phyloP scores from a whole-genome alignment of 2,113 vertebrate species.

The Sisor rabdophorus region DNA sequence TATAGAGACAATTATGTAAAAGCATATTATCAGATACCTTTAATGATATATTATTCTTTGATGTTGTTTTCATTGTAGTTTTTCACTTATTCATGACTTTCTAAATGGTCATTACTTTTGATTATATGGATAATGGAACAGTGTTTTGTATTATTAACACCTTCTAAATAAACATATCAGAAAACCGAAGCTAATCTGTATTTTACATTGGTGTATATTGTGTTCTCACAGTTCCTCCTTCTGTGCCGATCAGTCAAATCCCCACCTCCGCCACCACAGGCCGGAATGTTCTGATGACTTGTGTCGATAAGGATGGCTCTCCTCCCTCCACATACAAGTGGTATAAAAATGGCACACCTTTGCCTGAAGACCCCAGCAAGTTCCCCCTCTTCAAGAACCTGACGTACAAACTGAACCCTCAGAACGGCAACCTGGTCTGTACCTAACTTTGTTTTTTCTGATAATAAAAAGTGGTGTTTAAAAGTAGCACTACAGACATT shows the following conservation, averaged over 20 bases:
- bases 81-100: too few relatives aligned
- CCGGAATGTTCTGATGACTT: slow-evolving; percentile 35
- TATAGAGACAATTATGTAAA: too few relatives aligned
- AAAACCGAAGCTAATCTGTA: too few relatives aligned
- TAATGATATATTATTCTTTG: too few relatives aligned
- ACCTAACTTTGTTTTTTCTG: background rate
- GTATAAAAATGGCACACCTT: slow-evolving; percentile 59
- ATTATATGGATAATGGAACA: too few relatives aligned
- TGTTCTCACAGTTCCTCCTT: slow-evolving; percentile 62
- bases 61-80: too few relatives aligned
- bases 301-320: slow-evolving; percentile 58
- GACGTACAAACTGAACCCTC: slow-evolving; percentile 58
- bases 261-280: slow-evolving; percentile 64
- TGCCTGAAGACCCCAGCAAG: slow-evolving; percentile 63
- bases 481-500: background rate
- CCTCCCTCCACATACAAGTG: slow-evolving; percentile 66
- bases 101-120: too few relatives aligned
- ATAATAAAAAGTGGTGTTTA: background rate
- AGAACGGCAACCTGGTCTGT: slow-evolving; percentile 65
- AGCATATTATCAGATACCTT: too few relatives aligned
- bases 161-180: too few relatives aligned
- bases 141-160: too few relatives aligned
- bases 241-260: slow-evolving; percentile 57
- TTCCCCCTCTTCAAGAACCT: slow-evolving; percentile 60
- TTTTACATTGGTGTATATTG: background rate